Conservation (phyloP, 2,113 vertebrate species). For the Hippocampus mohnikei region DNA sequence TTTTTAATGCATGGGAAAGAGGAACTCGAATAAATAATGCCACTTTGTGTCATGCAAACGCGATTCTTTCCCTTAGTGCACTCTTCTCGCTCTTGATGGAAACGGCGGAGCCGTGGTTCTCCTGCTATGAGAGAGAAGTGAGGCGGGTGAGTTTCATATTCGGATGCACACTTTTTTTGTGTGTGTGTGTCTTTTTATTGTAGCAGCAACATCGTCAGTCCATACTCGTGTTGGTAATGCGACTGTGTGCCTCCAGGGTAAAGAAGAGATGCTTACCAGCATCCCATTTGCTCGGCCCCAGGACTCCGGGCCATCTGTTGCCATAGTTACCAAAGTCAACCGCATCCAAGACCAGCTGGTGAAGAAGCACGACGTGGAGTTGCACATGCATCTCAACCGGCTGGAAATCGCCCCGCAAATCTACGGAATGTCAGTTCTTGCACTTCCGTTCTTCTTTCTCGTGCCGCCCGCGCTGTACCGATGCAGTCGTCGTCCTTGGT, state of each 20-base stretch:
- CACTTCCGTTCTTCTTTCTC: background rate
- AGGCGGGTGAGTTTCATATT: conserved; percentile 63
- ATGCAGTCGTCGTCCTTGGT: conserved; percentile 7
- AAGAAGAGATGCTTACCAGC: conserved; percentile 87
- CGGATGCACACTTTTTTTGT: background rate
- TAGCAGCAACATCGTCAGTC: background rate
- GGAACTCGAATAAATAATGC: too few relatives aligned
- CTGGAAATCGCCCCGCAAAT: conserved; percentile 98
- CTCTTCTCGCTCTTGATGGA: conserved; percentile 80
- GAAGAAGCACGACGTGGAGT: conserved; percentile 93
- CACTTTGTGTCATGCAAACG: too few relatives aligned
- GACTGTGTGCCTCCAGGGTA: conserved; percentile 75
- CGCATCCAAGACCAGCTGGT: conserved; percentile 95
- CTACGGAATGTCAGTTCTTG: conserved; percentile 92
- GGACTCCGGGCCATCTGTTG: conserved; percentile 91
- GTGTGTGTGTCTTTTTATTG: too few relatives aligned
- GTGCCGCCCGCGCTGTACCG: conserved; percentile 47
- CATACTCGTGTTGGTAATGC: background rate
- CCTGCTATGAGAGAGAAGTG: conserved; percentile 75
- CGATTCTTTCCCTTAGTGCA: conserved; percentile 46
- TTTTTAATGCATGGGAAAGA: too few relatives aligned
- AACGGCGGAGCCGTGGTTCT: conserved; percentile 78
- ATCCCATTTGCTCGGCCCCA: conserved; percentile 95
- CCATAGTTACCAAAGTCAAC: conserved; percentile 97
- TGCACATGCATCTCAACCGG: conserved; percentile 95